Evolutionary conservation across 2,113 vertebrate species (phyloP).

Genomic region (Lophochroa leadbeateri): DNA sequence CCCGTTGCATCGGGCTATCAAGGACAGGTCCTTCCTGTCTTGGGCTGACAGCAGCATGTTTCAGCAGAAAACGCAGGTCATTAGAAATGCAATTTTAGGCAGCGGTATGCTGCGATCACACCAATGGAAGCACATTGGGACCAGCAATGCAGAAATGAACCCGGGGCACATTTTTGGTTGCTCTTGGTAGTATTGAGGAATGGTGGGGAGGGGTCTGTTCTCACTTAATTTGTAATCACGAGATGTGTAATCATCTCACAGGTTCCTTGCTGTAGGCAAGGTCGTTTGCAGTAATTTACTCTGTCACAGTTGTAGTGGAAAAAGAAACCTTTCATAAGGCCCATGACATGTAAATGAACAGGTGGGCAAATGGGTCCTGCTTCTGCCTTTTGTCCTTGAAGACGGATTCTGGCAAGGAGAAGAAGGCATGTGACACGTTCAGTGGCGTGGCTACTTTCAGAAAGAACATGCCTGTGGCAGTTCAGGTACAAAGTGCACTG

Average conservation of each 20-base stretch:
- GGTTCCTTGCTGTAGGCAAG: neutral
- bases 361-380: neutral
- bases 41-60: neutral
- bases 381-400: neutral
- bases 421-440: neutral
- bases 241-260: neutral
- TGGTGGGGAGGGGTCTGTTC: neutral
- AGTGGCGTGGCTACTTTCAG: neutral
- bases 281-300: neutral
- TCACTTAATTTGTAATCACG: neutral
- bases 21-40: neutral
- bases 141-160: neutral
- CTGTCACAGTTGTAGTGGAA: neutral
- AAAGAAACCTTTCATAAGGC: neutral
- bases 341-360: neutral
- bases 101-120: neutral
- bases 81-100: neutral
- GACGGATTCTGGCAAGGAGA: neutral
- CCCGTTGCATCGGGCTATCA: rapidly evolving
- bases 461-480: neutral
- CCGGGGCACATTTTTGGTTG: neutral
- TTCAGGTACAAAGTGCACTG: neutral
- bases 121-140: neutral
- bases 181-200: neutral
- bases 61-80: neutral